These are phyloP conservation scores for Apodemia hepburni DNA, from an alignment of 2,888 invertebrate species.

Conservation along the genomic window DNA sequence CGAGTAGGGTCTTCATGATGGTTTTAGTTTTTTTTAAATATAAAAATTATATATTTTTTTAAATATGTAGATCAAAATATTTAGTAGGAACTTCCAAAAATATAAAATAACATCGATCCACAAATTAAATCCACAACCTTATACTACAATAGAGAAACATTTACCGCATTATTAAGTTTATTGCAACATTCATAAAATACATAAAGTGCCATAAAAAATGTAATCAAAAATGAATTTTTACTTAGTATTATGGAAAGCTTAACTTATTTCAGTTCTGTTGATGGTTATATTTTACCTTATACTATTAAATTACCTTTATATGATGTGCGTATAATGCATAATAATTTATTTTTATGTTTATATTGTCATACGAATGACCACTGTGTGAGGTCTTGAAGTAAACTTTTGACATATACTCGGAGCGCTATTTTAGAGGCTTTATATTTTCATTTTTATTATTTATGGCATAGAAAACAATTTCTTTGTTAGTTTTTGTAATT, in stretches of 20 bases:
- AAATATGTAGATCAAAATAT: too few relatives aligned
- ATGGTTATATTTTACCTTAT: conserved; percentile 7
- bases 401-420: not conserved
- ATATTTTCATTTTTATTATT: not conserved
- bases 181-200: not conserved
- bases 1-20: too few relatives aligned
- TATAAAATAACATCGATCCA: too few relatives aligned
- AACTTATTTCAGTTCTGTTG: not conserved
- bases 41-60: too few relatives aligned
- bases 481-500: not conserved
- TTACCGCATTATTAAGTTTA: too few relatives aligned
- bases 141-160: too few relatives aligned
- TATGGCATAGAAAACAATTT: conserved; percentile 7
- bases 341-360: conserved; percentile 6
- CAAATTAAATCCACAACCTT: too few relatives aligned
- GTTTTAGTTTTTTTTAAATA: too few relatives aligned
- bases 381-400: conserved; percentile 1
- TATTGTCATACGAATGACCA: not conserved
- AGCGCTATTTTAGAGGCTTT: not conserved
- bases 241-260: not conserved
- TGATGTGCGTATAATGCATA: not conserved
- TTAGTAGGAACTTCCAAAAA: too few relatives aligned
- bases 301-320: conserved; percentile 9
- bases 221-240: not conserved
- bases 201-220: not conserved